Conservation (phyloP, 2,797 vertebrate genomes). For the Poeciliopsis turneri region DNA sequence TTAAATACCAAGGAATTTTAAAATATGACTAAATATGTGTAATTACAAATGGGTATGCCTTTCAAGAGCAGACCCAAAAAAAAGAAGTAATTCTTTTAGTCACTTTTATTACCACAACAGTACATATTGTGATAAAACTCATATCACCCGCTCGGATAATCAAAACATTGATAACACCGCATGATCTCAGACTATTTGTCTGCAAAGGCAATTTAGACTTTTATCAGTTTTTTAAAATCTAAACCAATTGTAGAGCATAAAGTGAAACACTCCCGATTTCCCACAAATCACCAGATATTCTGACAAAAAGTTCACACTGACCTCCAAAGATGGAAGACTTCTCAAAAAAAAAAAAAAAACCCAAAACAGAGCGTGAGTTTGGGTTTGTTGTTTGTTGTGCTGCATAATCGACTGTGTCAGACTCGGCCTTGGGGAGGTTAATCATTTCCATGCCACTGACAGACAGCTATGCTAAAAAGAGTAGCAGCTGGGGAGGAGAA, state of each 20-base stretch:
- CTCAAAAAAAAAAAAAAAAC: neutral
- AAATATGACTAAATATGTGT: too few species aligned
- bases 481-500: neutral
- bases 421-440: conserved; percentile 2
- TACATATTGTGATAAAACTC: too few species aligned
- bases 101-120: too few species aligned
- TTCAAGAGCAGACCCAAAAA: too few species aligned
- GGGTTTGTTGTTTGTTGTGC: conserved; percentile 1
- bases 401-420: conserved; percentile 12
- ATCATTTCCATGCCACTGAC: conserved; percentile 13
- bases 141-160: too few species aligned
- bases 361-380: neutral
- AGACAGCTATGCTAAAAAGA: neutral
- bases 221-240: neutral
- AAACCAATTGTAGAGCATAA: neutral
- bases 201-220: neutral
- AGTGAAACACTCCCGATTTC: neutral
- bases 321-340: conserved; percentile 5
- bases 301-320: conserved; percentile 14
- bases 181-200: neutral
- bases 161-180: neutral
- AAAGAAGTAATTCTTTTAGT: too few species aligned
- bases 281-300: neutral
- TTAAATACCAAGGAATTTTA: too few species aligned
- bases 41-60: too few species aligned